phyloP scores from a whole-genome alignment of 2,797 vertebrate genomes.

The Semaprochilodus insignis region DNA sequence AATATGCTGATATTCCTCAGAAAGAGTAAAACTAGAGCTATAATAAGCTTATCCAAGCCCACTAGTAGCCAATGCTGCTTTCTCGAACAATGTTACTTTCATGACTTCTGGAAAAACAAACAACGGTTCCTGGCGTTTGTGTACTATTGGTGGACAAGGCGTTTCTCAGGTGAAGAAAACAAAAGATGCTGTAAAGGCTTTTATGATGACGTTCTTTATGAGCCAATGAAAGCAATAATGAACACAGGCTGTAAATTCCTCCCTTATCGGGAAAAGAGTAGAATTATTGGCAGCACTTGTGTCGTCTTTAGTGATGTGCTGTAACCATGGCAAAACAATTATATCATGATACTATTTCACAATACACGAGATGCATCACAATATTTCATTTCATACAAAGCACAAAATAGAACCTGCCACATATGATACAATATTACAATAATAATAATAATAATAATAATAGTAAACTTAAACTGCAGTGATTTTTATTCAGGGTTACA shows the following conservation, averaged over 20 bases:
- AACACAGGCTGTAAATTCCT: conserved; percentile 7
- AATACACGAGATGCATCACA: too few relatives aligned
- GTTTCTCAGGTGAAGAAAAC: background rate
- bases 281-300: too few relatives aligned
- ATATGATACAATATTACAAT: too few relatives aligned
- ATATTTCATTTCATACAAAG: too few relatives aligned
- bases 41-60: background rate
- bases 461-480: too few relatives aligned
- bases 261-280: conserved; percentile 18
- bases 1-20: background rate
- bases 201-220: background rate
- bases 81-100: background rate
- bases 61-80: background rate
- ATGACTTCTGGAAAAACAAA: background rate
- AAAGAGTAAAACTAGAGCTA: background rate
- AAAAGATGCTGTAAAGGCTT: background rate
- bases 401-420: too few relatives aligned
- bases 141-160: background rate
- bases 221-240: background rate
- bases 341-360: too few relatives aligned
- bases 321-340: too few relatives aligned
- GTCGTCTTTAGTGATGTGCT: too few relatives aligned
- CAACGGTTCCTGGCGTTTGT: background rate
- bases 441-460: too few relatives aligned
- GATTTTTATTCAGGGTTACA: too few relatives aligned